Conservation (phyloP, 2,113 vertebrate genomes). For the Rhinichthys klamathensis region DNA sequence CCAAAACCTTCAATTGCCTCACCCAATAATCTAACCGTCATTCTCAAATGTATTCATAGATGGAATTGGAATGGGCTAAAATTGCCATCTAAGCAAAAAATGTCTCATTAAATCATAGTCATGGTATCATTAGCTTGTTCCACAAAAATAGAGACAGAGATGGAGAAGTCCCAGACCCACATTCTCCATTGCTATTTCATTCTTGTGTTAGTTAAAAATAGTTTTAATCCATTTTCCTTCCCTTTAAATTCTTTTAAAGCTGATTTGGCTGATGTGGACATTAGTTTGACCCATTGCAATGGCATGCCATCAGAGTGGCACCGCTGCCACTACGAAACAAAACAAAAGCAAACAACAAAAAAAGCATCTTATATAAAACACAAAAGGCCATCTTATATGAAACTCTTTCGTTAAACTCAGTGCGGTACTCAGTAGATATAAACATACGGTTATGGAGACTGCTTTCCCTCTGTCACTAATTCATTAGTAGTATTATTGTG, state of each 20-base stretch:
- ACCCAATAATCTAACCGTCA: constrained; percentile 30
- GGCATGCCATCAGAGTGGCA: constrained; percentile 53
- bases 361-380: too few species aligned
- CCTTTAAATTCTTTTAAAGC: constrained; percentile 62
- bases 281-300: constrained; percentile 47
- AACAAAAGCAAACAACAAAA: too few species aligned
- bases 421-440: constrained; percentile 54
- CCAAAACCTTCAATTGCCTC: constrained; percentile 24
- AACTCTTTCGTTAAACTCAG: constrained; percentile 33
- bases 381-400: constrained; percentile 28
- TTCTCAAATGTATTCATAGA: constrained; percentile 20
- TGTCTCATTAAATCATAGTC: constrained; percentile 51
- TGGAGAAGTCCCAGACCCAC: constrained; percentile 26
- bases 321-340: constrained; percentile 51
- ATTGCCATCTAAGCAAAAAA: constrained; percentile 53
- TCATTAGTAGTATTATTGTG: constrained; percentile 11
- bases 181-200: constrained; percentile 39
- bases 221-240: constrained; percentile 52
- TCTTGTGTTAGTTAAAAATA: constrained; percentile 56
- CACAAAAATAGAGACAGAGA: constrained; percentile 50
- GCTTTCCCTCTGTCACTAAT: constrained; percentile 39
- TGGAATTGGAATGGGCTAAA: constrained; percentile 33
- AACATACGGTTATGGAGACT: constrained; percentile 23
- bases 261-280: constrained; percentile 54
- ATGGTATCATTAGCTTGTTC: constrained; percentile 47